These are phyloP conservation scores for Bergia puertoricense DNA, from an alignment of 92 coral and sea anemone species.

Conservation along the genomic window DNA sequence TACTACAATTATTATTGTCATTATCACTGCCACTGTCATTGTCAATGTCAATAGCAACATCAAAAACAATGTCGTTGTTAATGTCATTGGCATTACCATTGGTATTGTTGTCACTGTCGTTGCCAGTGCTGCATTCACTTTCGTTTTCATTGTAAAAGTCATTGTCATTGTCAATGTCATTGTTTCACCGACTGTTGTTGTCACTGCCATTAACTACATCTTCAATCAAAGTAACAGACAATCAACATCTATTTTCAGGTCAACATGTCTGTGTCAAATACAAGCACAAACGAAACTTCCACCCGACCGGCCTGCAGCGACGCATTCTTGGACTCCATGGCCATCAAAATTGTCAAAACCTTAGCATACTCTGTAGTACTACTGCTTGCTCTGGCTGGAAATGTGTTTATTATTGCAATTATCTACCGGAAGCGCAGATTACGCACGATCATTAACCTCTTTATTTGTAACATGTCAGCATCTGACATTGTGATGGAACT, in stretches of 20 bases:
- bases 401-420: slow-evolving; percentile 36
- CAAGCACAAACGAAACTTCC: neutral
- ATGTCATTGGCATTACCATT: neutral
- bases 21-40: neutral
- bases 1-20: neutral
- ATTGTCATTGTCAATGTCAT: neutral
- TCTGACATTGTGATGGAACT: slow-evolving; percentile 48
- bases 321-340: slow-evolving; percentile 24
- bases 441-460: slow-evolving; percentile 53
- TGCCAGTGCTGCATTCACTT: neutral
- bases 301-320: neutral
- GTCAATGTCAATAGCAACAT: neutral
- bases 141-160: neutral
- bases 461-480: slow-evolving; percentile 61
- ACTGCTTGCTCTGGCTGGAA: slow-evolving; percentile 44
- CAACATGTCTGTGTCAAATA: slow-evolving; percentile 6
- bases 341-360: slow-evolving; percentile 50
- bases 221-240: neutral
- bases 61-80: no score
- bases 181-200: neutral
- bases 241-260: neutral
- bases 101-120: neutral
- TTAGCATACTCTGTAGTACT: slow-evolving; percentile 33
- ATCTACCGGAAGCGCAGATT: slow-evolving; percentile 43
- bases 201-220: no score